These are phyloP conservation scores for Hyles lineata DNA, from an alignment of 2,888 invertebrate genomes.

Conservation along the genomic window DNA sequence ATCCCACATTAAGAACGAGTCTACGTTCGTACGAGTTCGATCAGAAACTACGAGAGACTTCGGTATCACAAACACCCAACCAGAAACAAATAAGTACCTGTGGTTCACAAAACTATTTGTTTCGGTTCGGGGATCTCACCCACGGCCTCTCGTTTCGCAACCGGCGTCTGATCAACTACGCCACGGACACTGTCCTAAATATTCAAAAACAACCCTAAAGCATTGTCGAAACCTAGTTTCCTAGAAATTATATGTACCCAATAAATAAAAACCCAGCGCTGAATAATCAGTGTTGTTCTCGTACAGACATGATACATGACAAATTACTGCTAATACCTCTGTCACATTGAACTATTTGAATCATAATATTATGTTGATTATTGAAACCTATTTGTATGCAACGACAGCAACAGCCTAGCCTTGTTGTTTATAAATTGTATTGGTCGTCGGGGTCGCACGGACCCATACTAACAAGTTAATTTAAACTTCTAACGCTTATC, in stretches of 20 bases:
- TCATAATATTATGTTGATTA: conserved; percentile 53
- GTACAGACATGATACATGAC: neutral
- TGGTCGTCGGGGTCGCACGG: conserved; percentile 49
- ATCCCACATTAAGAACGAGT: no score
- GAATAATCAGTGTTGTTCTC: neutral
- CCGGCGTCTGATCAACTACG: no score
- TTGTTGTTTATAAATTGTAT: conserved; percentile 69
- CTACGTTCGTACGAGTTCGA: no score
- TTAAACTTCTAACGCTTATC: conserved; percentile 75
- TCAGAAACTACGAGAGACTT: no score
- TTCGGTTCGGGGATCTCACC: no score
- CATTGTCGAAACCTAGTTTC: no score
- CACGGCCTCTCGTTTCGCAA: no score
- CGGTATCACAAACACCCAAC: no score
- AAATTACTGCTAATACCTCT: neutral
- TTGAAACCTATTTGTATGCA: conserved; percentile 69
- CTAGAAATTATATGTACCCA: neutral
- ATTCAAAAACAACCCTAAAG: no score
- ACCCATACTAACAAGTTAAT: conserved; percentile 73
- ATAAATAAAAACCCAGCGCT: neutral
- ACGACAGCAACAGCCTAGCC: conserved; percentile 54
- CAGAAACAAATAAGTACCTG: no score
- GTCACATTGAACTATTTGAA: conserved; percentile 43
- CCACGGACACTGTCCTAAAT: no score
- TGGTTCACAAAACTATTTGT: no score